phyloP scores from a whole-genome alignment of 1,140 invertebrate genomes.

The Caenorhabditis briggsae region DNA sequence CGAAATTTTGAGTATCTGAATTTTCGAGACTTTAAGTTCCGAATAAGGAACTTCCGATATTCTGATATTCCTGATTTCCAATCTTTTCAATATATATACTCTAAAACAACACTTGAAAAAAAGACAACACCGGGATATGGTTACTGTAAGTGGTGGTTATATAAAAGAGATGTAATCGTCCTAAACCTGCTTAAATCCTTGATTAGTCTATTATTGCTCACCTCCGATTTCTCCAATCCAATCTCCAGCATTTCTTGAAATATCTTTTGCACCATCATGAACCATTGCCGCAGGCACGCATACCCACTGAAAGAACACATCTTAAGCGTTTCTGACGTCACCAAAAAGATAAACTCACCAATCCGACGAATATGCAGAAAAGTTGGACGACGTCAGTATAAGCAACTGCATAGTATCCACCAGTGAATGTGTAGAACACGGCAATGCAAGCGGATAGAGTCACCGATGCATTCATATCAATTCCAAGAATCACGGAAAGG shows the following conservation, averaged over 20 bases:
- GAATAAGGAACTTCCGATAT: too few relatives aligned
- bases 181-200: too few relatives aligned
- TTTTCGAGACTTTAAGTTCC: too few relatives aligned
- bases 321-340: conserved; percentile 6
- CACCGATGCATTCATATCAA: conserved; percentile 91
- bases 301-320: conserved; percentile 84
- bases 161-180: too few relatives aligned
- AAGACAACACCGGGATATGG: too few relatives aligned
- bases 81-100: too few relatives aligned
- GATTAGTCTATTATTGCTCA: not conserved
- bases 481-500: conserved; percentile 93
- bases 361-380: conserved; percentile 96
- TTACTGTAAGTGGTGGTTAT: too few relatives aligned
- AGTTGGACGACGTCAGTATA: conserved; percentile 99
- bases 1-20: too few relatives aligned
- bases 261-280: conserved; percentile 84
- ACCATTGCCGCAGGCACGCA: conserved; percentile 95
- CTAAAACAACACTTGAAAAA: too few relatives aligned
- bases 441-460: conserved; percentile 95
- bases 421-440: conserved; percentile 93
- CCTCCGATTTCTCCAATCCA: conserved; percentile 85
- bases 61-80: too few relatives aligned
- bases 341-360: conserved; percentile 81
- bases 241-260: conserved; percentile 80
- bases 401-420: conserved; percentile 95